These are phyloP conservation scores for Peromyscus attwateri DNA, from an alignment of 2,797 vertebrate genomes.

Conservation along the genomic window DNA sequence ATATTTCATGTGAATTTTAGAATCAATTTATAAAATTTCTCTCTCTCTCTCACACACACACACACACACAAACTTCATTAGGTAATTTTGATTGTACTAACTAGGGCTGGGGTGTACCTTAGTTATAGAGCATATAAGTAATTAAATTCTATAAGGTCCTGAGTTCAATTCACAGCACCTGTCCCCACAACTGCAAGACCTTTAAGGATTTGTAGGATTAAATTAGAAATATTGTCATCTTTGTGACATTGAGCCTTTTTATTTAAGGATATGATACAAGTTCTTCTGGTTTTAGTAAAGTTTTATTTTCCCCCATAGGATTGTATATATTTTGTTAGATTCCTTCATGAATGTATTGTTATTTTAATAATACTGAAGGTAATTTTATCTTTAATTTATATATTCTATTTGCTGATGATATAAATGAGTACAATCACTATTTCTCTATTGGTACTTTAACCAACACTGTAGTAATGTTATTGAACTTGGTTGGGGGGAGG, in stretches of 20 bases:
- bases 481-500: background rate
- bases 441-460: conserved; percentile 35
- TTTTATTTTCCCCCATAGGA: background rate
- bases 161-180: background rate
- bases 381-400: background rate
- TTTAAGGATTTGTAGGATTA: conserved; percentile 17
- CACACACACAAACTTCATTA: background rate
- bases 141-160: background rate
- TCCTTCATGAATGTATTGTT: background rate
- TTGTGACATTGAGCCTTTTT: background rate
- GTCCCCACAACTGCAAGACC: background rate
- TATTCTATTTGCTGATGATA: background rate
- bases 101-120: background rate
- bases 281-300: conserved; percentile 46
- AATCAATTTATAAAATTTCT: conserved; percentile 40
- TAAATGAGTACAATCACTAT: conserved; percentile 27
- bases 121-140: background rate
- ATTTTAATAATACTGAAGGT: background rate
- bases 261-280: background rate
- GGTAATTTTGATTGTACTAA: background rate
- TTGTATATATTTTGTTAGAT: conserved; percentile 22
- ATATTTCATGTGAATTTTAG: conserved; percentile 21
- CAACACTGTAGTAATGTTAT: background rate
- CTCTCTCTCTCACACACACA: no score
- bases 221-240: background rate